Evolutionary conservation across 2,888 invertebrate species (phyloP), one percentile per base, ranked within the genome.

Genomic region (Corythucha ciliata): DNA sequence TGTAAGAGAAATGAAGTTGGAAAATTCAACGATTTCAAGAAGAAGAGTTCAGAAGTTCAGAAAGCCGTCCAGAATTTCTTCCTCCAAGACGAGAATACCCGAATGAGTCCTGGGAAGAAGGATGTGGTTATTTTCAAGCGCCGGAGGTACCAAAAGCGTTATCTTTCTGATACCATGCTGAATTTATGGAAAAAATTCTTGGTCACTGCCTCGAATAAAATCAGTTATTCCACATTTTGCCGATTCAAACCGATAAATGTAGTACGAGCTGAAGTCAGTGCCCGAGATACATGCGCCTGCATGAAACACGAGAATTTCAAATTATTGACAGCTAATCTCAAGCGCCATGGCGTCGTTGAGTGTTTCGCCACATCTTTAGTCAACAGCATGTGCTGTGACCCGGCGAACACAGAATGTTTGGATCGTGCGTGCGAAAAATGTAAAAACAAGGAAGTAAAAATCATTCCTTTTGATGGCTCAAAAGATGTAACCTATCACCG

Each of bases 11-110:
- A n/a, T n/a, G n/a, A n/a, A n/a, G n/a, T n/a, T n/a, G n/a, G n/a
- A n/a, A n/a, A n/a, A n/a, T n/a, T n/a, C n/a, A n/a, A n/a, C n/a
- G n/a, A n/a, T n/a, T n/a, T n/a, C n/a, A n/a, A n/a, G n/a, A n/a
- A n/a, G n/a, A n/a, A n/a, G n/a, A n/a, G n/a, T n/a, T n/a, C n/a
- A n/a, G n/a, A n/a, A n/a, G n/a, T n/a, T n/a, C n/a, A n/a, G n/a
- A n/a, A n/a, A n/a, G n/a, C n/a, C n/a, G n/a, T 37, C 37, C 37
- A 37, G 37, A 37, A 37, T 18, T 37, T 37, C 37, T 37, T 37
- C 20, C 20, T 20, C 20, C 20, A 37, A 37, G 37, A 37, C 21
- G 37, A 37, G 21, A 37, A 37, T 21, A 37, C 5, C 21, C 37
- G 37, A 21, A 20, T 18, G 20, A 20, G 37, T 37, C 37, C 37